phyloP scores from a whole-genome alignment of 2,888 invertebrate genomes.

The Pelosia muscerda region DNA sequence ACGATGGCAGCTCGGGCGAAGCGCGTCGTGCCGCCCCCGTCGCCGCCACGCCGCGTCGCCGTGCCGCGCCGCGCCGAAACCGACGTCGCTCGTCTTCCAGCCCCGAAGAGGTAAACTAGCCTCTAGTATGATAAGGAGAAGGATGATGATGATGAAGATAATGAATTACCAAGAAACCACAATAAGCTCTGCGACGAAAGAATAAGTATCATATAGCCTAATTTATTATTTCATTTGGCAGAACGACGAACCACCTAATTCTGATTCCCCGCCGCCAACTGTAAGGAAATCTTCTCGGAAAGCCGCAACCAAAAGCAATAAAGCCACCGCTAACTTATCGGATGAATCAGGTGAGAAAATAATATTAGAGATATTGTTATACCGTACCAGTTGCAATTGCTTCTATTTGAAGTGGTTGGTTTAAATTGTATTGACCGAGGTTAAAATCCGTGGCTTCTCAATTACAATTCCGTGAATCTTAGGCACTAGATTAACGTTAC shows the following conservation, averaged over 20 bases:
- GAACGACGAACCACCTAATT: slow-evolving; percentile 77
- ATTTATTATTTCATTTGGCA: slow-evolving; percentile 49
- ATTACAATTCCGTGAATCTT: neutral
- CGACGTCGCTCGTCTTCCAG: slow-evolving; percentile 70
- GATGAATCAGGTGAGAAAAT: slow-evolving; percentile 77
- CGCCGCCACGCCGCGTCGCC: slow-evolving; percentile 64
- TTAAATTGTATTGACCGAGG: neutral
- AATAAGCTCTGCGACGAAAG: neutral
- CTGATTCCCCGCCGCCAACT: slow-evolving; percentile 69
- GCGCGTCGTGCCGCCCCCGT: slow-evolving; percentile 26
- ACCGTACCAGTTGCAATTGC: neutral
- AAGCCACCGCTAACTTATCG: slow-evolving; percentile 59
- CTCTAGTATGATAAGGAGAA: too few relatives aligned
- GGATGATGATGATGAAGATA: neutral
- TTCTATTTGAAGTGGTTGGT: neutral
- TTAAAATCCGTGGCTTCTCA: neutral
- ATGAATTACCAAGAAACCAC: neutral
- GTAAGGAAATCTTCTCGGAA: slow-evolving; percentile 75
- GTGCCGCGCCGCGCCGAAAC: slow-evolving; percentile 57
- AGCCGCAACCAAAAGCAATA: slow-evolving; percentile 62
- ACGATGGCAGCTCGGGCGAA: slow-evolving; percentile 34
- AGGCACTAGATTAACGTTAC: neutral
- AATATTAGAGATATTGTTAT: neutral
- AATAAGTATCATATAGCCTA: neutral
- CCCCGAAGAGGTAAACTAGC: slow-evolving; percentile 70